Conservation (phyloP, 37 sponge, comb jelly and placozoan genomes). For the Cladorhizidae sp. region DNA sequence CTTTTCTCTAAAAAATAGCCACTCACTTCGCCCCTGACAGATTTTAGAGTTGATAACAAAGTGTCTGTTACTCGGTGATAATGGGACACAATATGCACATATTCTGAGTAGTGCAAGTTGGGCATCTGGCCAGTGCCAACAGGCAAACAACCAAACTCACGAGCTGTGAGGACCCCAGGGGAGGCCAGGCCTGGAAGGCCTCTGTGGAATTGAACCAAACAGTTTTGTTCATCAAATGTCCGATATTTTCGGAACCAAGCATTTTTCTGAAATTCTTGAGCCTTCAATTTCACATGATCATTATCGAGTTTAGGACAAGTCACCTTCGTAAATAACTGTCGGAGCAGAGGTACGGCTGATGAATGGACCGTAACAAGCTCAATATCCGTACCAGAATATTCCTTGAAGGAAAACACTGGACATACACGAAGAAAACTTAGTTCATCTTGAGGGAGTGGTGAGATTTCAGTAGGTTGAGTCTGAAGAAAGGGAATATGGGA, state of each 20-base stretch:
- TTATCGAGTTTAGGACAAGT: conserved; percentile 36
- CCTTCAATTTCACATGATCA: conserved; percentile 16
- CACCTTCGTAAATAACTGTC: conserved; percentile 18
- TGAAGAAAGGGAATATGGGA: conserved; percentile 28
- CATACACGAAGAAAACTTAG: conserved; percentile 27
- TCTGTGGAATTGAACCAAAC: conserved; percentile 21
- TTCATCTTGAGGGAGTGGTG: not conserved
- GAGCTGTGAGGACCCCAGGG: conserved; percentile 23
- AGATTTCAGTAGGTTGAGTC: not conserved
- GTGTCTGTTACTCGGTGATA: conserved; percentile 49
- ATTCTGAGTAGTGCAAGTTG: conserved; percentile 30
- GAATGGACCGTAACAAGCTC: conserved; percentile 39
- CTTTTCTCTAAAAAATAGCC: conserved; percentile 11
- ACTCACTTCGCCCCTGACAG: conserved; percentile 5
- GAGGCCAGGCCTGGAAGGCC: conserved; percentile 57
- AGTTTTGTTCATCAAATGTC: conserved; percentile 10
- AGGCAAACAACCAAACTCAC: conserved; percentile 18
- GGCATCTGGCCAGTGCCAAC: not conserved
- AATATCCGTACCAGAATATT: conserved; percentile 3
- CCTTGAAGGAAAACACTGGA: conserved; percentile 42
- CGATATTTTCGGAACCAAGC: conserved; percentile 62
- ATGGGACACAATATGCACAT: conserved; percentile 61
- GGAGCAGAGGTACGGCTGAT: not conserved
- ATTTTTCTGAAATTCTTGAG: conserved; percentile 11
- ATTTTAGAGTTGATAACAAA: conserved; percentile 15